These are phyloP conservation scores for Reticulitermes speratus DNA, from an alignment of 1,140 invertebrate species.

Conservation along the genomic window DNA sequence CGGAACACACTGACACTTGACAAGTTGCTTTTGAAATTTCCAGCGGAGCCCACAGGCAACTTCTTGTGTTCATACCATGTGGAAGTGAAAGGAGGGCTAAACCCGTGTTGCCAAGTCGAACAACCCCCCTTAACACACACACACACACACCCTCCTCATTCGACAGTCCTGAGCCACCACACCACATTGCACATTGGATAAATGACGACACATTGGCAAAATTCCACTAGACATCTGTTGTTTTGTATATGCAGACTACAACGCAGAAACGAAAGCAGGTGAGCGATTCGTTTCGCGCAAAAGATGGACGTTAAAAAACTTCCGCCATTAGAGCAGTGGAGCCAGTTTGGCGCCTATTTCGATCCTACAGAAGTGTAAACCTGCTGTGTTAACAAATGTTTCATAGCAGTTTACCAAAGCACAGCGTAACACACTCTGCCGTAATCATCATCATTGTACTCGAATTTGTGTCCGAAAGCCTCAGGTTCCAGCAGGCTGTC, in stretches of 20 bases:
- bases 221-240: not conserved
- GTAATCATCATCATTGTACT: no score
- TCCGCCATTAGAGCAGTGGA: no score
- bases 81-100: not conserved
- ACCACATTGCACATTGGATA: not conserved
- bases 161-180: not conserved
- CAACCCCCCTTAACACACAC: not conserved
- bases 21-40: slow-evolving; percentile 26
- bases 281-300: no score
- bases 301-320: no score
- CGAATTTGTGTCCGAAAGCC: no score
- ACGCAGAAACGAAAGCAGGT: no score
- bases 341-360: no score
- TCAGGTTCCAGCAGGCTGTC: no score
- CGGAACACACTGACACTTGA: slow-evolving; percentile 14
- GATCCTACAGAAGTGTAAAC: no score
- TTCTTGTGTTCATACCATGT: not conserved
- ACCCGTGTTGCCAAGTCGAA: not conserved
- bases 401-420: no score
- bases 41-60: not conserved
- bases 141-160: not conserved
- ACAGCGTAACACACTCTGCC: no score
- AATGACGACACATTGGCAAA: not conserved
- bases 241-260: not conserved
- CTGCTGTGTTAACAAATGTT: no score